A percentile compares a stretch with the other conserved stretches of the same genome.
phyloP scores from a whole-genome alignment of 1,140 invertebrate genomes.

The Drosophila orena region DNA sequence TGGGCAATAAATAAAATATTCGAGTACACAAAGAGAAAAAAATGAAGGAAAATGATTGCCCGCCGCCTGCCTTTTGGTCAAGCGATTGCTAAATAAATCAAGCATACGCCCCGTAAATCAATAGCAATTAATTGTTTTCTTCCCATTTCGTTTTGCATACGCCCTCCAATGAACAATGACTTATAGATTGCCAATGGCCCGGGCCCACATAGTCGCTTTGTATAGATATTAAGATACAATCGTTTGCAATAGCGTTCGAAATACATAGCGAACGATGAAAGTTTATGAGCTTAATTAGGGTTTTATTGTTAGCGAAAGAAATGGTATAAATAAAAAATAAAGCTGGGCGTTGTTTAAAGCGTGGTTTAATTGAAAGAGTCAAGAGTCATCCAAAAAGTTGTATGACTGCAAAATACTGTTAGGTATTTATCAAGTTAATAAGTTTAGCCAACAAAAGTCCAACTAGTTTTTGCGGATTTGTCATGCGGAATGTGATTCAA shows the following conservation, averaged over 20 bases:
- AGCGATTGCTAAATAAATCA: slow-evolving; percentile 64
- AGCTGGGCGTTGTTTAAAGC: too few species aligned
- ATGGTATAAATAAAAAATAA: not conserved
- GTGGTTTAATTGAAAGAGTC: not conserved
- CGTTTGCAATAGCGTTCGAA: not conserved
- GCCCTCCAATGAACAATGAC: slow-evolving; percentile 46
- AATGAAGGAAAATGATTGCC: slow-evolving; percentile 38
- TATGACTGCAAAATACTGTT: too few species aligned
- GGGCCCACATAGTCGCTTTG: slow-evolving; percentile 17
- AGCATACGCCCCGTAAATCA: slow-evolving; percentile 77
- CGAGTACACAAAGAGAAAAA: slow-evolving; percentile 16
- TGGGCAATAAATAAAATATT: slow-evolving; percentile 53
- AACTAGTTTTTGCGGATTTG: slow-evolving; percentile 8
- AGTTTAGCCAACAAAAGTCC: not conserved
- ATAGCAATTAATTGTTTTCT: slow-evolving; percentile 70
- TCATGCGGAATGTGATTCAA: slow-evolving; percentile 12
- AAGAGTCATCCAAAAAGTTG: too few species aligned
- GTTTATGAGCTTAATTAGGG: slow-evolving; percentile 44
- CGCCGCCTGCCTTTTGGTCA: slow-evolving; percentile 50
- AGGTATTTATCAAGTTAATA: not conserved
- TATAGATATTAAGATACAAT: slow-evolving; percentile 31
- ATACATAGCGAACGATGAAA: slow-evolving; percentile 18
- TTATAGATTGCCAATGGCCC: slow-evolving; percentile 29
- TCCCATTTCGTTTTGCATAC: slow-evolving; percentile 50
- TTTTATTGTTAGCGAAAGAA: slow-evolving; percentile 12